phyloP scores from a whole-genome alignment of 2,113 vertebrate species.

The Acrocephalus arundinaceus region DNA sequence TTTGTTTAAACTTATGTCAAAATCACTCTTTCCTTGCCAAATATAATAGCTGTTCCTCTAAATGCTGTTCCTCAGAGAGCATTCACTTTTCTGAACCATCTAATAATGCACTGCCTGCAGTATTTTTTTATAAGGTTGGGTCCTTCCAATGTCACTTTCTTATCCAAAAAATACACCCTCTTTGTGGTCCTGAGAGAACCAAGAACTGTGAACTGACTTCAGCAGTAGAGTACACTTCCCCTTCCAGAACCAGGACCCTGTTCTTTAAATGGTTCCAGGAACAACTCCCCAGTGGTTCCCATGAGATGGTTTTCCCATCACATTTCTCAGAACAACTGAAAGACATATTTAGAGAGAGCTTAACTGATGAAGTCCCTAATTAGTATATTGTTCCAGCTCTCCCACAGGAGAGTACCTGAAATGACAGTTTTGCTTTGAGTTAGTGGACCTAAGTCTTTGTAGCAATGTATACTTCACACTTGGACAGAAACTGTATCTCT shows the following conservation, averaged over 20 bases:
- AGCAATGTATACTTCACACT: background rate
- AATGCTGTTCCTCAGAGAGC: background rate
- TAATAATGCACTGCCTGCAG: background rate
- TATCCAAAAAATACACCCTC: background rate
- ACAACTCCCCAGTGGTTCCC: background rate
- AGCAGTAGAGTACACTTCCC: background rate
- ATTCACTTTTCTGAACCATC: background rate
- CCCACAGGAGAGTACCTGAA: background rate
- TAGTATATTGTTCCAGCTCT: background rate
- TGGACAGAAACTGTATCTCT: background rate
- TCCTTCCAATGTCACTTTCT: background rate
- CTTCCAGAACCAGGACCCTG: background rate
- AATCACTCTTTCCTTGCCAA: slow-evolving; percentile 26
- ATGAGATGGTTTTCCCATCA: background rate
- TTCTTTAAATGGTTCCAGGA: background rate
- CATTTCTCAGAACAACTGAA: background rate
- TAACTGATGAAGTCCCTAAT: background rate
- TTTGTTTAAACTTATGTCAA: background rate
- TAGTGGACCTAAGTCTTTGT: background rate
- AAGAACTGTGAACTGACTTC: background rate
- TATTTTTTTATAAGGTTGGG: background rate
- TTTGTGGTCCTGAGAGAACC: background rate
- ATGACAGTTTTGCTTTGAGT: background rate
- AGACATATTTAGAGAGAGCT: background rate
- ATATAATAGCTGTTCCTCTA: background rate